Evolutionary conservation across 2,113 vertebrate species (phyloP), one percentile per base, ranked within the genome.

Genomic region (zebrafish (Danio rerio)): DNA sequence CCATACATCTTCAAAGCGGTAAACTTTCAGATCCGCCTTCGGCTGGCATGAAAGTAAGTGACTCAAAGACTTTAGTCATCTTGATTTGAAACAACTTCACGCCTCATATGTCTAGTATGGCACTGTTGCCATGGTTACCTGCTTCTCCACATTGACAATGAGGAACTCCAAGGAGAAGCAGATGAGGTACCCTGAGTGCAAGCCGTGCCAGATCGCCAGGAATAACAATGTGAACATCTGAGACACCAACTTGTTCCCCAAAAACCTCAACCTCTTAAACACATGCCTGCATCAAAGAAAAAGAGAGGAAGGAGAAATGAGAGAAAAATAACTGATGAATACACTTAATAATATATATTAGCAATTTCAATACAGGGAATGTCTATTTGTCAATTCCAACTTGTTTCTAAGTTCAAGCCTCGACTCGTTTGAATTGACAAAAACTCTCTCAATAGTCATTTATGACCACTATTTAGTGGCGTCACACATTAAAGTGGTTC

Each of bases 121-220:
- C 55, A 61, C 61, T 50, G 77, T 79, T 79, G 77, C 62, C 77
- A 56, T 13, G 20, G 12, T 0, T 82, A 99, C 98, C 97, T 97
- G 95, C 94, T 92, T 95, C 88, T 99, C 98, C 78, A 97, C 95
- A 0, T 93, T 93, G 83, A 99, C 95, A 75, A 99, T 99, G 58
- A 99, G 92, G 88, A 98, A 92, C 91, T 99, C 98, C 96, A 99
- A 95, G 43, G 97, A 96, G 92, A 99, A 99, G 91, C 98, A 99
- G 83, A 99, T 59, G 87, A 99, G 81, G 93, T 99, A 99, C 53
- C 98, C 98, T 0, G 97, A 99, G 91, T 99, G 98, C 45, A 98
- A 93, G 69, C 97, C 97, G 0, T 99, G 98, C 97, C 97, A 99
- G 81, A 98, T 77, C 1, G 97, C 93, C 90, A 99, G 88, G 91